phyloP scores from a whole-genome alignment of 2,888 invertebrate genomes.

The Apamea epomidion region DNA sequence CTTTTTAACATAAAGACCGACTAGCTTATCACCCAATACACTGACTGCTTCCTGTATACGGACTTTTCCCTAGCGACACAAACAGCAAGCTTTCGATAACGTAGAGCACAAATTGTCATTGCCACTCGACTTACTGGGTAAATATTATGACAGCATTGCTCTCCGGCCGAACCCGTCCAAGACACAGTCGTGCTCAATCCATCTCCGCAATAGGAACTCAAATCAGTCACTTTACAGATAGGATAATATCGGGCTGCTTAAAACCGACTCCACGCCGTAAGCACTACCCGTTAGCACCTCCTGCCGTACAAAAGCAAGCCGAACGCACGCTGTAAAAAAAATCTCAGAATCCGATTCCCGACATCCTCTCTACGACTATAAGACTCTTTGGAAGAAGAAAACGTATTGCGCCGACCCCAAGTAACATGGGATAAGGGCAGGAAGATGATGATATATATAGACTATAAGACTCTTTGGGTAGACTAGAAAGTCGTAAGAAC shows the following conservation, averaged over 20 bases:
- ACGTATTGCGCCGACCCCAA: no score
- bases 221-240: not conserved
- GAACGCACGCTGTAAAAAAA: no score
- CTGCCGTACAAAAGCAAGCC: no score
- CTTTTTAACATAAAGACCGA: not conserved
- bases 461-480: no score
- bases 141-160: not conserved
- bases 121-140: conserved; percentile 1
- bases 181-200: not conserved
- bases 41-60: not conserved
- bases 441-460: no score
- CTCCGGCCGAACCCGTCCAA: not conserved
- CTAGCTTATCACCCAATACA: not conserved
- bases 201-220: not conserved
- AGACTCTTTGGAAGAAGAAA: no score
- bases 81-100: not conserved
- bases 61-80: not conserved
- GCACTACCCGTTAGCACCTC: not conserved
- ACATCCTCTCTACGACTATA: no score
- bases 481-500: not conserved
- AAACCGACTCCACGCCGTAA: not conserved
- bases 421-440: no score
- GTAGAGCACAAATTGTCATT: not conserved
- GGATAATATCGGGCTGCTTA: not conserved
- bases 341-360: no score